phyloP scores from a whole-genome alignment of 1,140 invertebrate species.

The Drosophila equinoxialis region DNA sequence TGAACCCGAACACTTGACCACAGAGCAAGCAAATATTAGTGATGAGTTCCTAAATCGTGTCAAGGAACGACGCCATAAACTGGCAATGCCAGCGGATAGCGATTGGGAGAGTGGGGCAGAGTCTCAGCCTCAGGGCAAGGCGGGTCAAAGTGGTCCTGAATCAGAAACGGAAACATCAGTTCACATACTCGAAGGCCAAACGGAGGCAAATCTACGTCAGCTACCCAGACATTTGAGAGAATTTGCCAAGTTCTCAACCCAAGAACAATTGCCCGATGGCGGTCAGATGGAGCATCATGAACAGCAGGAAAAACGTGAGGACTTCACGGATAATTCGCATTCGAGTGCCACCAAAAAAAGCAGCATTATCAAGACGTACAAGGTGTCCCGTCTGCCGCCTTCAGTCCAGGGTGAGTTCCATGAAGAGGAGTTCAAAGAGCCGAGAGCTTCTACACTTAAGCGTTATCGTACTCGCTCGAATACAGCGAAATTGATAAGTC shows the following conservation, averaged over 20 bases:
- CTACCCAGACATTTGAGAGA: conserved; percentile 90
- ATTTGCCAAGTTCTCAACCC: conserved; percentile 84
- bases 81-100: conserved; percentile 80
- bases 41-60: conserved; percentile 89
- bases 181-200: conserved; percentile 83
- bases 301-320: conserved; percentile 68
- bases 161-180: conserved; percentile 84
- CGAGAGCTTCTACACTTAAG: conserved; percentile 22
- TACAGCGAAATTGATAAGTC: conserved; percentile 66
- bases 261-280: conserved; percentile 65
- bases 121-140: conserved; percentile 83
- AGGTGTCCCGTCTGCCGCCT: conserved; percentile 73
- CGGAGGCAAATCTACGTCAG: conserved; percentile 85
- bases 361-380: conserved; percentile 75
- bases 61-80: conserved; percentile 83
- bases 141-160: conserved; percentile 78
- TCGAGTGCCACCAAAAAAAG: conserved; percentile 75
- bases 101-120: conserved; percentile 82
- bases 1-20: conserved; percentile 72
- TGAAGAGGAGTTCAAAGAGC: conserved; percentile 30
- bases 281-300: conserved; percentile 65
- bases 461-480: conserved; percentile 69
- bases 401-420: conserved; percentile 73
- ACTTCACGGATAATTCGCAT: conserved; percentile 83
- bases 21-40: conserved; percentile 86